Evolutionary conservation across 2,888 invertebrate genomes (phyloP), one percentile per base, ranked within the genome.

Genomic region (Troides oblongomaculatus): DNA sequence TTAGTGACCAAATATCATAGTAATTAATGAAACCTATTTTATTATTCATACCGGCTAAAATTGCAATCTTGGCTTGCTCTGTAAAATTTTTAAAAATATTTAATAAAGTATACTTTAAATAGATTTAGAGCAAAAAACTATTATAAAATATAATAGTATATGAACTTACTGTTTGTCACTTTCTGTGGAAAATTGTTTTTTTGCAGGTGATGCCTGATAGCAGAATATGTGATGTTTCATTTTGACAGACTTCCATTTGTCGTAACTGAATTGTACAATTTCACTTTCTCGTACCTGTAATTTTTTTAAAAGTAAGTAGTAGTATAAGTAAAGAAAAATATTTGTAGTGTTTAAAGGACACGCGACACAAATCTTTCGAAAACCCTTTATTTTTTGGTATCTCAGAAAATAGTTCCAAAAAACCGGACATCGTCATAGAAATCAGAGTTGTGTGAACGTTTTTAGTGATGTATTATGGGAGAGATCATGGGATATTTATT

Each of bases 201-300:
- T 95, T 2, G 96, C 95, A 0, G 97, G 97, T 1, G 97, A 97
- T 0, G 97, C 96, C 84, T 97, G 97, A 82, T 97, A 97, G 81
- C 97, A 97, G 84, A 97, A 97, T 74, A 97, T 96, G 79, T 97
- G 97, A 85, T 97, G 97, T 93, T 97, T 96, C 95, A 97, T 95
- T 82, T 95, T 95, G 0, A 97, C 96, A 7, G 96, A 94, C 80
- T 96, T 95, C 97, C 97, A 97, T 83, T 95, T 95, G 73, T 96
- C 96, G 77, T 96, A 97, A 2, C 96, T 95, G 82, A 97, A 97
- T 76, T 96, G 95, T 2, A 97, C 97, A 64, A 97, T 88, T 84
- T 97, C 97, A 81, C 96, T 96, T 86, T 97, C 97, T 36, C 97
- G 94, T 56, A 97, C 95, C 95, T 95, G 78, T 5, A 62, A 63